phyloP scores from a whole-genome alignment of 2,888 invertebrate genomes.

The Elysia crispata region DNA sequence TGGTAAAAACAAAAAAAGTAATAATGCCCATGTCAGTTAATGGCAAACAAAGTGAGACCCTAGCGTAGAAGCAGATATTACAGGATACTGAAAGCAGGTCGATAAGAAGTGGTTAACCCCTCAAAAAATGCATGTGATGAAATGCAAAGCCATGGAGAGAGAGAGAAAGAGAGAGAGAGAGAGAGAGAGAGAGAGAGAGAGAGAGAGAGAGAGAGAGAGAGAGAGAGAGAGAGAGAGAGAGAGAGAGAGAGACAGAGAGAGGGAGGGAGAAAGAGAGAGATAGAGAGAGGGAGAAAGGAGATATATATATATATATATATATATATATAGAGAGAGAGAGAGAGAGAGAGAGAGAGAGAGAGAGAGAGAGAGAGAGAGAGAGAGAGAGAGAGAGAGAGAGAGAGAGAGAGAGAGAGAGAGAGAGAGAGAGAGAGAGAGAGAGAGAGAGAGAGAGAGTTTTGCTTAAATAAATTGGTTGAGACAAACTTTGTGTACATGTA shows the following conservation, averaged over 20 bases:
- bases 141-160: neutral
- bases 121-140: too few relatives aligned
- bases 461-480: too few relatives aligned
- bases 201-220: constrained; percentile 15
- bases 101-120: too few relatives aligned
- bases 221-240: neutral
- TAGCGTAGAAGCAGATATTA: too few relatives aligned
- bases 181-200: constrained; percentile 36
- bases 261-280: constrained; percentile 28
- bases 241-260: constrained; percentile 36
- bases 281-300: constrained; percentile 11
- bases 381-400: neutral
- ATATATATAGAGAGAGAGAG: constrained; percentile 33
- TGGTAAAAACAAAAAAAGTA: too few relatives aligned
- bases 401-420: constrained; percentile 38
- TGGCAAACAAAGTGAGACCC: too few relatives aligned
- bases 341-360: constrained; percentile 38
- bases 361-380: constrained; percentile 23
- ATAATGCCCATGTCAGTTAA: too few relatives aligned
- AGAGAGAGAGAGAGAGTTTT: constrained; percentile 21
- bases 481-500: neutral
- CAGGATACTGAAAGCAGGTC: too few relatives aligned
- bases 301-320: too few relatives aligned
- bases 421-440: constrained; percentile 30
- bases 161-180: constrained; percentile 32